Conservation (phyloP, 2,888 invertebrate species). For the Encarsia formosa region DNA sequence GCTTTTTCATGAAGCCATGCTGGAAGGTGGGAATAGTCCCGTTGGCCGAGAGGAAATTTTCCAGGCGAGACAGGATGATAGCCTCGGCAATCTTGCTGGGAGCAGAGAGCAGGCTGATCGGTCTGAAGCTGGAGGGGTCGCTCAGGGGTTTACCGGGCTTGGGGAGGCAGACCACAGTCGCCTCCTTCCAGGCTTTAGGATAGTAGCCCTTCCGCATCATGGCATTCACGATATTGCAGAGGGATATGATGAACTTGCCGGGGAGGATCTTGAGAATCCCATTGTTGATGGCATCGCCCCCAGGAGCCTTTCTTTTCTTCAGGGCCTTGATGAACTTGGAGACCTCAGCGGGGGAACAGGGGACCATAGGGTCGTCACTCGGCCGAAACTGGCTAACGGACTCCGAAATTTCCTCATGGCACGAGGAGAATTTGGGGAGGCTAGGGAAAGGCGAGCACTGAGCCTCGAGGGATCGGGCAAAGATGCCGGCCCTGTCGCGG, state of each 20-base stretch:
- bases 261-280: slow-evolving; percentile 7
- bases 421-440: background rate
- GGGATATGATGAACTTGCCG: background rate
- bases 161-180: background rate
- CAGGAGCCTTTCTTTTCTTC: too few relatives aligned
- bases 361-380: background rate
- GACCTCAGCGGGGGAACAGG: background rate
- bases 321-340: background rate
- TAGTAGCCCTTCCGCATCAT: too few relatives aligned
- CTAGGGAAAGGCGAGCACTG: slow-evolving; percentile 9
- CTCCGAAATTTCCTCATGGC: background rate
- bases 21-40: background rate
- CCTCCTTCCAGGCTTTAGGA: too few relatives aligned
- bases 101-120: slow-evolving; percentile 6
- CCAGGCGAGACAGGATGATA: background rate
- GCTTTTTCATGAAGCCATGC: too few relatives aligned
- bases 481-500: slow-evolving; percentile 3
- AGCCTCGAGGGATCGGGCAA: slow-evolving; percentile 1
- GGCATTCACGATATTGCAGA: too few relatives aligned
- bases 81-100: slow-evolving; percentile 10
- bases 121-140: slow-evolving; percentile 3
- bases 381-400: background rate
- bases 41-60: background rate
- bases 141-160: background rate
- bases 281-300: slow-evolving; percentile 1